Percentiles rank a stretch among this genome's conserved stretches.
These are phyloP conservation scores for Coptodon rendalli DNA, from an alignment of 2,113 vertebrate species.

Conservation along the genomic window DNA sequence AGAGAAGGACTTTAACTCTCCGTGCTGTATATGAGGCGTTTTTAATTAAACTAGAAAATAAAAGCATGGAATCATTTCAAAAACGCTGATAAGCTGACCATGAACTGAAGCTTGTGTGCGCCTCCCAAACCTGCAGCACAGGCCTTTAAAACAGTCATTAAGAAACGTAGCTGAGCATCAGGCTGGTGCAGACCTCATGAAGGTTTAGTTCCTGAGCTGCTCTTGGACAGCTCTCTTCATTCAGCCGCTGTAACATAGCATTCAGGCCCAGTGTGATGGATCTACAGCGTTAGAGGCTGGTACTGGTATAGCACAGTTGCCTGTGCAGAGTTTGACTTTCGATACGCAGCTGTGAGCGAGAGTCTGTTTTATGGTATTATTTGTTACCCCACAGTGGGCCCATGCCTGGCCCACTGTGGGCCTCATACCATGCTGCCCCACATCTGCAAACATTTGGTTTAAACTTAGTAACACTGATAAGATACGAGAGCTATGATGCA, in stretches of 20 bases:
- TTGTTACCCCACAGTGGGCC: neutral
- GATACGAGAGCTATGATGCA: neutral
- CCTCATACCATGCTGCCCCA: neutral
- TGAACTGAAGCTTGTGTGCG: neutral
- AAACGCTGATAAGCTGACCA: neutral
- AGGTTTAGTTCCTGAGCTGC: neutral
- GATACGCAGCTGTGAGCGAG: neutral
- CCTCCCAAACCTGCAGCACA: neutral
- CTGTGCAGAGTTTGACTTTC: neutral
- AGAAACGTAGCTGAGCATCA: neutral
- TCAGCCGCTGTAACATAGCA: neutral
- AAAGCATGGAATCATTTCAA: neutral
- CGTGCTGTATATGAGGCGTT: neutral
- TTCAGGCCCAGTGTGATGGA: no score
- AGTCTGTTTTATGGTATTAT: neutral
- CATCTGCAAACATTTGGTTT: neutral
- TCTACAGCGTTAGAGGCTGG: neutral
- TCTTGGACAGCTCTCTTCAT: neutral
- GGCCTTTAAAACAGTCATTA: neutral
- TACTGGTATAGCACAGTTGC: neutral
- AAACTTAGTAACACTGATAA: neutral
- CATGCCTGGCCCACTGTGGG: accelerated
- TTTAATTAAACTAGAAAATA: neutral
- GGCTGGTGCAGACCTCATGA: accelerated
- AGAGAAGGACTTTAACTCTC: neutral